phyloP scores from a whole-genome alignment of 1,140 invertebrate species.

The Copidosoma floridanum region DNA sequence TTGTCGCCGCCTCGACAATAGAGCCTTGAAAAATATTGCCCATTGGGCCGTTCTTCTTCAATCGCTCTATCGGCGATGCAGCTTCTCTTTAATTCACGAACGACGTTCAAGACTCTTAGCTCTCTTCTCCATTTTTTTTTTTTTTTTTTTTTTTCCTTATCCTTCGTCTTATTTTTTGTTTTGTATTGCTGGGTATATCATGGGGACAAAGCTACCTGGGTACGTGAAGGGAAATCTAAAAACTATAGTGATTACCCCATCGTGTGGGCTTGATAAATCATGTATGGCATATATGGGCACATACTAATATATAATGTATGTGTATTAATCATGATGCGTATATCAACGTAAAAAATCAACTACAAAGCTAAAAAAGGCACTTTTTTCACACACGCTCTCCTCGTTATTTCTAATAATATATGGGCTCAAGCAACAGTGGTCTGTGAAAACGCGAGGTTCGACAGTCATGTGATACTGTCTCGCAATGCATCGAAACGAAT shows the following conservation, averaged over 20 bases:
- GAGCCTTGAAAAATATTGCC: background rate
- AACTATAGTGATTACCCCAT: no score
- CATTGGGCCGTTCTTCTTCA: background rate
- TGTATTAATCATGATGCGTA: no score
- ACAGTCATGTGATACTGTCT: conserved; percentile 1
- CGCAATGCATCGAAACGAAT: background rate
- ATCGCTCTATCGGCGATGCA: background rate
- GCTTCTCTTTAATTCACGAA: conserved; percentile 3
- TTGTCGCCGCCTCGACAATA: conserved; percentile 17
- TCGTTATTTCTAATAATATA: no score
- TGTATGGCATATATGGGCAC: no score
- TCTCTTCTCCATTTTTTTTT: conserved; percentile 18
- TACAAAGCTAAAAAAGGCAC: conserved; percentile 11
- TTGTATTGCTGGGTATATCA: no score
- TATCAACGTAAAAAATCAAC: conserved; percentile 15
- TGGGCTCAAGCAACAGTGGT: conserved; percentile 4
- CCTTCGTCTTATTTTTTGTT: conserved; percentile 7
- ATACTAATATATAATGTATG: no score
- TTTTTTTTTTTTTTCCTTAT: background rate
- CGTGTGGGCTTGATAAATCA: no score
- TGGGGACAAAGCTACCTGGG: no score
- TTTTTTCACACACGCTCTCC: background rate
- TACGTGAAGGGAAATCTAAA: no score
- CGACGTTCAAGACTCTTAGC: conserved; percentile 29
- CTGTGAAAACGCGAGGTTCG: conserved; percentile 14